A percentile compares a stretch with the other conserved stretches of the same genome.
Conservation (phyloP, 2,888 invertebrate species). For the Ennomos quercinarius region DNA sequence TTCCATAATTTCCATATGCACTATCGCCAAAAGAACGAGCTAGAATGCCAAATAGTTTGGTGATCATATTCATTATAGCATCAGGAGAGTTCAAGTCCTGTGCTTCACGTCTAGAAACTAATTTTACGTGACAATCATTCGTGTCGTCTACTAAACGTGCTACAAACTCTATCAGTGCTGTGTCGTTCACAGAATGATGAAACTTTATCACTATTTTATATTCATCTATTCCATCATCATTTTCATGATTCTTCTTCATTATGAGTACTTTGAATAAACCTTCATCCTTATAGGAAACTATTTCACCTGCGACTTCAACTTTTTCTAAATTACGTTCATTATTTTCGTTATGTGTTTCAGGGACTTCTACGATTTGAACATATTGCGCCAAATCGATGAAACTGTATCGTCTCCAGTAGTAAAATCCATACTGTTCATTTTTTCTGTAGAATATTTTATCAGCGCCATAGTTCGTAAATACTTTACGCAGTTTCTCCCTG, state of each 20-base stretch:
- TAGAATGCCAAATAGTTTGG: conserved; percentile 41
- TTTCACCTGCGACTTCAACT: neutral
- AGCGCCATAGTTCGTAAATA: conserved; percentile 37
- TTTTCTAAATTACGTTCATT: neutral
- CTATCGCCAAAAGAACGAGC: conserved; percentile 7
- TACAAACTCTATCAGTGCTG: conserved; percentile 77
- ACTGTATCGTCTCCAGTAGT: conserved; percentile 50
- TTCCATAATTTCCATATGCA: neutral
- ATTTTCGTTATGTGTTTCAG: neutral
- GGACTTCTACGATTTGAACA: conserved; percentile 57
- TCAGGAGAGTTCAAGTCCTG: conserved; percentile 39
- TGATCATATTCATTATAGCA: conserved; percentile 51
- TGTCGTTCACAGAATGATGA: conserved; percentile 84
- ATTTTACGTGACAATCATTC: conserved; percentile 29
- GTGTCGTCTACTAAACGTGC: conserved; percentile 72
- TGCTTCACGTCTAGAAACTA: conserved; percentile 2
- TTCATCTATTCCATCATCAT: conserved; percentile 26
- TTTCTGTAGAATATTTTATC: conserved; percentile 76
- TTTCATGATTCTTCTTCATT: conserved; percentile 35
- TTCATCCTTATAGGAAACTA: conserved; percentile 56
- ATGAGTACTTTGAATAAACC: conserved; percentile 83
- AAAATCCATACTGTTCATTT: conserved; percentile 77
- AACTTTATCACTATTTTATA: conserved; percentile 80
- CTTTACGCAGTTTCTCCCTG: conserved; percentile 50
- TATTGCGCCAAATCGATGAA: conserved; percentile 69